Evolutionary conservation across 1,140 invertebrate genomes (phyloP).

Genomic region (Drosophila sturtevanti): DNA sequence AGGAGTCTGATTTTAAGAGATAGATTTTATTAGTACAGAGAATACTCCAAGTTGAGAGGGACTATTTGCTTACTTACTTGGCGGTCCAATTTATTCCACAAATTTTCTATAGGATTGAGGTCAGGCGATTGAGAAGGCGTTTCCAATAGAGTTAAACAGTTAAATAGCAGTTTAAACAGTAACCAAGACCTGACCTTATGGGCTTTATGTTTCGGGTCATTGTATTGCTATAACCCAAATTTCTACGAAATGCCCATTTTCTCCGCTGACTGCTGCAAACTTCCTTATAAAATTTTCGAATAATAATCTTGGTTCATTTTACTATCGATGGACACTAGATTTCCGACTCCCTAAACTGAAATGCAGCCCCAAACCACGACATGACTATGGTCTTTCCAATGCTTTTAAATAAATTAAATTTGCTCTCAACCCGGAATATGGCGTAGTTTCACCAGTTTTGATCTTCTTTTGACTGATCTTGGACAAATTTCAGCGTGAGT

Average conservation of each 20-base stretch:
- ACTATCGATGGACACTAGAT: slow-evolving; percentile 9
- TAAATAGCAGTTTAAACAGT: slow-evolving; percentile 4
- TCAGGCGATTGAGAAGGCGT: slow-evolving; percentile 9
- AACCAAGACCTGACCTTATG: slow-evolving; percentile 17
- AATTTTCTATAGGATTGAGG: not conserved
- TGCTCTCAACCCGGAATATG: too few relatives aligned
- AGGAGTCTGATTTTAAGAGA: too few relatives aligned
- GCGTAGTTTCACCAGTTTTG: slow-evolving; percentile 21
- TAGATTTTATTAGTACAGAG: too few relatives aligned
- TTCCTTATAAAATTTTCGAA: too few relatives aligned
- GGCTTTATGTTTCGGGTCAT: slow-evolving; percentile 13
- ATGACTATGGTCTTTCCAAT: not conserved
- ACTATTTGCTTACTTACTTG: too few relatives aligned
- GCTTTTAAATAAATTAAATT: too few relatives aligned
- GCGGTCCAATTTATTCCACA: slow-evolving; percentile 20
- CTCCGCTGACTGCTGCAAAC: too few relatives aligned
- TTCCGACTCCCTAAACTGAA: slow-evolving; percentile 10
- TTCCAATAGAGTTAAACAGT: slow-evolving; percentile 7
- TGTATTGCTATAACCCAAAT: slow-evolving; percentile 4
- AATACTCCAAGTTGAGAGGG: too few relatives aligned
- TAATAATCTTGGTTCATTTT: too few relatives aligned
- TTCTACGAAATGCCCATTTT: not conserved
- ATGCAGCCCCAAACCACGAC: slow-evolving; percentile 18
- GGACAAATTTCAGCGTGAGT: not conserved
- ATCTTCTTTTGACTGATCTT: slow-evolving; percentile 8